phyloP scores from a whole-genome alignment of 2,113 vertebrate genomes.

The Brachyhypopomus gauderio region DNA sequence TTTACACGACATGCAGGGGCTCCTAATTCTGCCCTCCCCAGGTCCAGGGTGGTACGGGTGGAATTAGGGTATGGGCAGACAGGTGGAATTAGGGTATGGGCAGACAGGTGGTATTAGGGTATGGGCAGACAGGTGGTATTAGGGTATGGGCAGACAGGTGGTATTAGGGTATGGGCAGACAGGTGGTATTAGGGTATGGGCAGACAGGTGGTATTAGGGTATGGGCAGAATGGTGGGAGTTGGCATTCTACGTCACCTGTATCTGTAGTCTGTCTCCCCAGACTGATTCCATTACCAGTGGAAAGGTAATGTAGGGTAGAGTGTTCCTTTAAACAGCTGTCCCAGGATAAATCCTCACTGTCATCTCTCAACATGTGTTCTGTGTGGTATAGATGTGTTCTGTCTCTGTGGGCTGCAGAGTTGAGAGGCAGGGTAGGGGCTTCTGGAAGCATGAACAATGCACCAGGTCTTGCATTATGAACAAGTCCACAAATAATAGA shows the following conservation, averaged over 20 bases:
- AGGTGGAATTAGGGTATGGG: too few species aligned
- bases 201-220: too few species aligned
- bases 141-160: too few species aligned
- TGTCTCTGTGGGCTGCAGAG: constrained; percentile 61
- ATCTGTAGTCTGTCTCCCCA: neutral
- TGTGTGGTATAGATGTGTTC: neutral
- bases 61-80: too few species aligned
- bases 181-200: too few species aligned
- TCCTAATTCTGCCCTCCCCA: too few species aligned
- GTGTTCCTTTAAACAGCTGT: neutral
- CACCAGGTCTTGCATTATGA: constrained; percentile 74
- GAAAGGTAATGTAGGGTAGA: neutral
- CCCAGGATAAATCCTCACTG: constrained; percentile 6
- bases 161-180: too few species aligned
- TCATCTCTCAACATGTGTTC: constrained; percentile 1
- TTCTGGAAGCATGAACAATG: constrained; percentile 66
- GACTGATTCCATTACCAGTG: neutral
- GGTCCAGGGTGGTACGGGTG: too few species aligned
- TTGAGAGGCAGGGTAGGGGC: constrained; percentile 40
- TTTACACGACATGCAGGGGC: too few species aligned
- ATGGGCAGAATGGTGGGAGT: too few species aligned
- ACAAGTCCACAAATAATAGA: constrained; percentile 76
- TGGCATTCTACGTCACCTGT: neutral
- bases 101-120: too few species aligned
- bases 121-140: too few species aligned